Evolutionary conservation across 2,888 invertebrate species (phyloP), one percentile per base, ranked within the genome.

Genomic region (Timandra comae): DNA sequence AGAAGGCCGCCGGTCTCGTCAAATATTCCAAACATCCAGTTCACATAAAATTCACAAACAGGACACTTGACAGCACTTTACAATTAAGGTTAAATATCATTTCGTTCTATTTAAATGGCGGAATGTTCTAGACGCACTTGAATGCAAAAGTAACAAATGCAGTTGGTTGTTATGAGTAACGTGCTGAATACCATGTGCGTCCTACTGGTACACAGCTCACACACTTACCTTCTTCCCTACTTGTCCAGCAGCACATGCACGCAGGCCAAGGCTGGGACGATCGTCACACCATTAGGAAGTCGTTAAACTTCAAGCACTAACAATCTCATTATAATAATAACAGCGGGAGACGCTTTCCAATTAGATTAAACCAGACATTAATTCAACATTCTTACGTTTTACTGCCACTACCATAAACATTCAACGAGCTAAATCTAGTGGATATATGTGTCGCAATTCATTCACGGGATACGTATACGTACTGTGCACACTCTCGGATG

Each of bases 401-500:
- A 53, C 41, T 38, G 36, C 38, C 29, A 29, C 41, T 45, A 45
- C 38, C 38, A 28, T 31, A 30, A 32, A 30, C 30, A 24, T 41
- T 21, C 24, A 27, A 31, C 30, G 25, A 34, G 19, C 28, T 34
- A 30, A 24, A 34, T 12, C n/a, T 34, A 39, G 25, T 31, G 34
- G 26, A 35, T 38, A 34, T 22, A 43, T 41, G 53, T 46, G 46
- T 50, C 43, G 42, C 37, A 34, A 43, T 46, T 43, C 50, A 54
- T 52, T 51, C 44, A 52, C 46, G 47, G 38, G 47, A 45, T 46
- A 49, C 45, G 41, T 42, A 20, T 34, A 29, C 35, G 24, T 24
- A 27, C 33, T 34, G 33, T 36, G 43, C 29, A 57, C 56, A 62
- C 56, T 54, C 55, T 59, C 57, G 60, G 65, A 64, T 73, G 81